phyloP scores from a whole-genome alignment of 1,140 invertebrate species.

The Tetramorium alpestre region DNA sequence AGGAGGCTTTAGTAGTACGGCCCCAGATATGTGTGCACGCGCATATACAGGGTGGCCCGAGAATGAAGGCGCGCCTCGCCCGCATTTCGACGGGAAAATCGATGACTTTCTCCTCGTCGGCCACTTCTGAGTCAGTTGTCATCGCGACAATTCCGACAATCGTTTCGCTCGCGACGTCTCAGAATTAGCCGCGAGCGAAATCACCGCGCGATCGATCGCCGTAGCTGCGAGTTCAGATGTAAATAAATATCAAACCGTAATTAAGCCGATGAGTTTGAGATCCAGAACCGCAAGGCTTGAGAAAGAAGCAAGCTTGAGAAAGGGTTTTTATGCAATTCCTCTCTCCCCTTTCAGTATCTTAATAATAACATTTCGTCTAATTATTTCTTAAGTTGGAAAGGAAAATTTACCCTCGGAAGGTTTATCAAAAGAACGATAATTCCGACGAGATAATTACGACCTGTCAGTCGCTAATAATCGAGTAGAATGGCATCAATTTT shows the following conservation, averaged over 20 bases:
- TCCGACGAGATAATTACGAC: not conserved
- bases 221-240: not conserved
- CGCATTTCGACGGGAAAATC: conserved; percentile 20
- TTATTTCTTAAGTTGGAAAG: not conserved
- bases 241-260: not conserved
- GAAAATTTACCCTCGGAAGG: not conserved
- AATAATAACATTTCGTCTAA: not conserved
- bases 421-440: not conserved
- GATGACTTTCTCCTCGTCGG: conserved; percentile 39
- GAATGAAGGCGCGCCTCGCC: conserved; percentile 4
- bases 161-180: not conserved
- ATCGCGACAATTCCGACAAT: not conserved
- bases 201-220: not conserved
- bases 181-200: not conserved
- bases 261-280: not conserved
- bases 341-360: not conserved
- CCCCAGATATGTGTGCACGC: conserved; percentile 21
- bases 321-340: not conserved
- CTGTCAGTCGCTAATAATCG: not conserved
- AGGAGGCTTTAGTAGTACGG: conserved; percentile 54
- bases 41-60: conserved; percentile 59
- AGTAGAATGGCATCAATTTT: conserved; percentile 7
- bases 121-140: not conserved
- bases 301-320: not conserved
- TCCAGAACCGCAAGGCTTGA: not conserved